Evolutionary conservation across 2,888 invertebrate genomes (phyloP), one percentile per base, ranked within the genome.

Genomic region (Pterobdella sp.): DNA sequence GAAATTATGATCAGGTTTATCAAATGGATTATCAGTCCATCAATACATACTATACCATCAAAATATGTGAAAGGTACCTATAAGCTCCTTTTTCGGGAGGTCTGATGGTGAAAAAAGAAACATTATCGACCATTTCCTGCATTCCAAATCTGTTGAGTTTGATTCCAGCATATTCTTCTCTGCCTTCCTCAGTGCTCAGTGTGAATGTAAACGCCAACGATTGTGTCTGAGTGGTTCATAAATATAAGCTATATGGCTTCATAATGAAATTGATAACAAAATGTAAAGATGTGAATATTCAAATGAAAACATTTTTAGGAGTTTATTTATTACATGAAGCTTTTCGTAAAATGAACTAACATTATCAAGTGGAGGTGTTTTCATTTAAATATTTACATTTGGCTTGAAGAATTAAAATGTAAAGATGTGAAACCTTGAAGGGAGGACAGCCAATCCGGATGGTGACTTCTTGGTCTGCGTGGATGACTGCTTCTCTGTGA

Each of bases 151-250:
- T 76, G 77, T 80, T 82, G 72, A 83, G 77, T 77, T 82, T 82
- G 14, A 79, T 79, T 18, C 80, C 80, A 18, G 76, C 77, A 77
- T 79, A 80, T 29, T 73, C 77, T 60, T 81, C 82, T 10, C 79
- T 78, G 7, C 82, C 82, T 76, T 81, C 81, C 69, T 82, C 81
- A 75, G 79, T 80, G 72, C 81, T 79, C 72, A 84, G 78, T 65
- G 81, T 83, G 78, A 83, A 83, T 74, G 83, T 84, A 77, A 84
- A 84, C 3, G 81, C 81, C n/a, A 84, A 80, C 1, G 75, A 72
- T 18, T 80, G 78, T 42, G 80, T 77, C 72, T 74, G 63, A 7
- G 34, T 32, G 63, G 29, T 32, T 18, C 29, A 31, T 1, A 60
- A 34, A 1, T 35, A 34, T 3, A 65, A 26, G 60, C n/a, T 56